These are phyloP conservation scores for Neotoxoptera formosana DNA, from an alignment of 1,140 invertebrate species.

Conservation along the genomic window DNA sequence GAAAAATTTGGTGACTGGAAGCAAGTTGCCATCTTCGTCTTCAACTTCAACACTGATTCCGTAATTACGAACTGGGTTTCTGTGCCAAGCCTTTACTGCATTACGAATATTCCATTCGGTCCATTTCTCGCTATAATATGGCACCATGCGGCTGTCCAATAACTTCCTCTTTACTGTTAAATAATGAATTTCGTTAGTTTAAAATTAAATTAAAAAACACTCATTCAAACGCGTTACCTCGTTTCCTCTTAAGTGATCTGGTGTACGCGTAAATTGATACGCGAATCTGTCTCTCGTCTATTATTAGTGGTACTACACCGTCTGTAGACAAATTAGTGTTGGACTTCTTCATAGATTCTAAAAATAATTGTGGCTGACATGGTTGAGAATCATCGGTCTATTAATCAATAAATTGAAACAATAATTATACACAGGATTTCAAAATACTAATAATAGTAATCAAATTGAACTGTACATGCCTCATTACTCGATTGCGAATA, in stretches of 20 bases:
- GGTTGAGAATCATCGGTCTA: constrained; percentile 26
- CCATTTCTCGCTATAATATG: constrained; percentile 63
- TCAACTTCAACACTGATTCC: constrained; percentile 71
- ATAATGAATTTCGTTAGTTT: not conserved
- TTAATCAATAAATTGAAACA: not conserved
- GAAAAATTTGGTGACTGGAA: constrained; percentile 68
- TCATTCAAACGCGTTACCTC: not conserved
- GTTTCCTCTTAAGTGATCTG: constrained; percentile 19
- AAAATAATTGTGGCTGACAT: not conserved
- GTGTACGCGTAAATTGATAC: constrained; percentile 40
- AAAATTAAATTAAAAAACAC: not conserved
- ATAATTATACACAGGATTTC: not conserved
- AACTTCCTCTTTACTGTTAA: constrained; percentile 67
- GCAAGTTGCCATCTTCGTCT: constrained; percentile 69
- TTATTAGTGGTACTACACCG: not conserved
- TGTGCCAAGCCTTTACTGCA: constrained; percentile 63
- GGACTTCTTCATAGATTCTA: not conserved
- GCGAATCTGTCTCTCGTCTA: constrained; percentile 38
- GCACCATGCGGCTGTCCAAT: constrained; percentile 68
- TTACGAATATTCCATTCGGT: constrained; percentile 64
- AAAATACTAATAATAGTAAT: not conserved
- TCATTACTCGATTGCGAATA: constrained; percentile 31
- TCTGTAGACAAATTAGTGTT: constrained; percentile 2
- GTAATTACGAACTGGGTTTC: constrained; percentile 65
- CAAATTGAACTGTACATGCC: not conserved